Conservation (phyloP, 2,113 vertebrate species). For the Prolemur simus region DNA sequence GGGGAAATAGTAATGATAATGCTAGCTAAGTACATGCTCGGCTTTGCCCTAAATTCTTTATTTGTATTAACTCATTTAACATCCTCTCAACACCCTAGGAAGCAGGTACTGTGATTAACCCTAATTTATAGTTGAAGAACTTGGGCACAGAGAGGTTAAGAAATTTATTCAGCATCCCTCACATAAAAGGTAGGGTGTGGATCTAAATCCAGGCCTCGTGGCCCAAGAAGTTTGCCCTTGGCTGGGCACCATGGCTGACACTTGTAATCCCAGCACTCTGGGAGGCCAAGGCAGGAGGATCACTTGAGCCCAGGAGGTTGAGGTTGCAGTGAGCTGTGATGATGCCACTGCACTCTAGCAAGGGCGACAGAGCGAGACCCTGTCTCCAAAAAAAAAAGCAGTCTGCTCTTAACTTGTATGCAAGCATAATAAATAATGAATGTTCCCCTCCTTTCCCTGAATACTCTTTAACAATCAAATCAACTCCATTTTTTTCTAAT, state of each 20-base stretch:
- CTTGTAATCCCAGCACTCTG: no score
- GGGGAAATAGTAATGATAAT: background rate
- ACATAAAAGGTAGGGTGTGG: background rate
- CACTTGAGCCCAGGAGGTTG: no score
- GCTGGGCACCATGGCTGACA: no score
- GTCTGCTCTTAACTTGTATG: fast-evolving
- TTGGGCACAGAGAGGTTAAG: background rate
- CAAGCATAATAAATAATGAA: background rate
- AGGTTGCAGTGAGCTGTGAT: no score
- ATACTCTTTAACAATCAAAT: background rate
- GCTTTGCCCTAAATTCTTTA: no score
- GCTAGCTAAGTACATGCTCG: background rate
- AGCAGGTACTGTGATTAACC: fast-evolving
- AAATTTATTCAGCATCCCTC: background rate
- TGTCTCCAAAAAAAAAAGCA: no score
- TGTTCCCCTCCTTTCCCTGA: background rate
- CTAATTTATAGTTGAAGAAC: background rate
- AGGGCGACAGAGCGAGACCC: no score
- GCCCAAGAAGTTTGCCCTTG: background rate
- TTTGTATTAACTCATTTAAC: fast-evolving
- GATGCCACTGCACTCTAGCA: no score
- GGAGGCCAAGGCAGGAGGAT: no score
- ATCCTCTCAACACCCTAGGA: fast-evolving
- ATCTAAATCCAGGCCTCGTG: background rate
- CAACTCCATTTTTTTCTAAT: background rate